Base-by-base conservation (phyloP, 53 echinoderm and acorn worm genomes). In the Holothuria scabra region DNA sequence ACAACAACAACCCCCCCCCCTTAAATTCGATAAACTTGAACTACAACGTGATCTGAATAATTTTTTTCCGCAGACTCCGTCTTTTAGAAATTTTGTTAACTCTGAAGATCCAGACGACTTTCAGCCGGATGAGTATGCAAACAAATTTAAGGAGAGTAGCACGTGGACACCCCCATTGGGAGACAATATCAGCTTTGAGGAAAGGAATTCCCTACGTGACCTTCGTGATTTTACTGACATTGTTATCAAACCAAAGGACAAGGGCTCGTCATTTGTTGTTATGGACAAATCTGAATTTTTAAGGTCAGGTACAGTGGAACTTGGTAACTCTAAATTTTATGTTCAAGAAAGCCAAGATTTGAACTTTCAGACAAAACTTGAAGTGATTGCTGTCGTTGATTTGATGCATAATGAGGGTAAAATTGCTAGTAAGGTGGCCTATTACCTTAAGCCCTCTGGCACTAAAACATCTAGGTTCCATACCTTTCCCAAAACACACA, bases 401-500 rank as follows among this genome's bases (percentile, higher is more conserved):
- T n/a, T n/a, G n/a, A n/a, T n/a, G n/a, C n/a, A n/a, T n/a, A n/a
- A n/a, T n/a, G n/a, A n/a, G n/a, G n/a, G n/a, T n/a, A n/a, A n/a
- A n/a, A n/a, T n/a, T n/a, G 67, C 11, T 31, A 18, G 4, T 18
- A 67, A 32, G 4, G 32, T 31, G 67, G 67, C 67, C 29, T 7
- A 4, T 22, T 67, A 67, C 32, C 67, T 67, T 29, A 28, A 28
- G 28, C 67, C 67, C 28, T 29, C 35, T 35, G 35, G 35, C 35
- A 34, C 35, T 7, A 68, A 68, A 68, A 34, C 69, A 32, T 68
- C 69, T 13, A 29, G 34, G 69, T 68, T 32, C 19, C 34, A 68
- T 28, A 68, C 34, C 69, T 19, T 68, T 32, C 69, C 9, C 69
- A 68, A 68, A 37, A 31, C 69, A 9, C 32, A 68, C 6, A 35